Base-by-base conservation (phyloP, 2,113 vertebrate genomes). In the Siniperca chuatsi region DNA sequence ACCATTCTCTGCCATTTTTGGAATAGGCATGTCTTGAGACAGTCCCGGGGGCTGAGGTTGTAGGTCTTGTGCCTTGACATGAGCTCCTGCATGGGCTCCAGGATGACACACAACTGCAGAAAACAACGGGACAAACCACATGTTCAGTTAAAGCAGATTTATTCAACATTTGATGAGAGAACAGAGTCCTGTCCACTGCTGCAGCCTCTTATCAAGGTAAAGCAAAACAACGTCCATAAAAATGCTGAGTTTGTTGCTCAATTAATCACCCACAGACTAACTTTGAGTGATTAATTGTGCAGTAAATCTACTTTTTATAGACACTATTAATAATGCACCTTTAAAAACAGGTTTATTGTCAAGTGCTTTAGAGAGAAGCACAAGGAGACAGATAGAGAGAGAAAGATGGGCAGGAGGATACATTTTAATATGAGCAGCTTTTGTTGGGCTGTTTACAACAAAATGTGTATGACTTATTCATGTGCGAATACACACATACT, bases 1-100 rank as follows among this genome's bases (percentile, higher is more conserved):
- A 99, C 98, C 98, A 99, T 99, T 90, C 98, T 96, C 95, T 99
- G 98, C 98, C 98, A 99, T 94, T 99, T 99, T 92, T 99, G 98
- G 95, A 99, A 99, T 78, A 99, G 96, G 92, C 98, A 99, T 87
- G 98, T 99, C 96, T 99, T 99, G 91, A 99, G 97, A 94, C 98
- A 99, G 95, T 99, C 98, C 82, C 98, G 96, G 15, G 98, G 98
- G 93, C 98, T 99, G 96, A 99, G 97, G 96, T 97, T 99, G 96
- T 99, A 99, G 29, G 98, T 99, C 97, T 99, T 99, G 93, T 99
- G 98, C 95, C 98, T 96, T 50, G 98, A 99, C 98, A 99, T 99
- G 95, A 99, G 95, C 94, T 99, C 98, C 94, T 99, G 98, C 98
- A 99, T 99, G 93, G 98, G 98, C 96, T 99, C 98, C 97, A 99